Percentiles rank a stretch among this genome's conserved stretches.
Conservation (phyloP, 2,797 vertebrate genomes). For the Esox lucius region DNA sequence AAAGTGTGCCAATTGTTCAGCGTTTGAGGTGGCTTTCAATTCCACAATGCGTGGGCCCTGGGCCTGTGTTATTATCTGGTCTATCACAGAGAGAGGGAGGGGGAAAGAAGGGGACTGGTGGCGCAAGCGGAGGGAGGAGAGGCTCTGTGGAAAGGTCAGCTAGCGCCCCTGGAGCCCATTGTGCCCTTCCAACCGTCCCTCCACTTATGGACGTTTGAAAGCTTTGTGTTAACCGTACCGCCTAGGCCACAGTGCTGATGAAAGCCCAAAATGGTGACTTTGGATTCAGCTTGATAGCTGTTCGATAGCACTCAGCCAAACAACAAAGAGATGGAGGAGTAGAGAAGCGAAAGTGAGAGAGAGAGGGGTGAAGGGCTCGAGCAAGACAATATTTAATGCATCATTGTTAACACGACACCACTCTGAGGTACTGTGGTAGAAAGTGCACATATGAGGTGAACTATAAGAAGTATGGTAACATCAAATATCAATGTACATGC, state of each 20-base stretch:
- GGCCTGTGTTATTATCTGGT: constrained; percentile 49
- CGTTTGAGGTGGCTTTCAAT: constrained; percentile 49
- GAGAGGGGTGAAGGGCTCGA: not conserved
- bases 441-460: not conserved
- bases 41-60: constrained; percentile 40
- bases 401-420: not conserved
- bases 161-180: constrained; percentile 41
- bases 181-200: constrained; percentile 21
- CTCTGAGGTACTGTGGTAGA: not conserved
- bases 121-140: constrained; percentile 31
- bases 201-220: constrained; percentile 37
- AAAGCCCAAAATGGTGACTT: constrained; percentile 49
- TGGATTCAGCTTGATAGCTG: constrained; percentile 35
- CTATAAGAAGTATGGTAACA: not conserved
- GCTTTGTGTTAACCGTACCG: constrained; percentile 47
- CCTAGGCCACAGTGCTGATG: constrained; percentile 44
- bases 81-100: constrained; percentile 27
- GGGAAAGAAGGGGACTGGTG: constrained; percentile 23
- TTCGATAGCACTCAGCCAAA: constrained; percentile 40
- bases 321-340: constrained; percentile 28
- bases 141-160: constrained; percentile 58
- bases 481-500: not conserved
- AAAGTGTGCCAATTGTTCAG: constrained; percentile 46
- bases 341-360: not conserved
- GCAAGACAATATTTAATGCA: not conserved